Percentiles rank a stretch among this genome's conserved stretches.
phyloP scores from a whole-genome alignment of 2,113 vertebrate species.

The Mionectes macconnelli region DNA sequence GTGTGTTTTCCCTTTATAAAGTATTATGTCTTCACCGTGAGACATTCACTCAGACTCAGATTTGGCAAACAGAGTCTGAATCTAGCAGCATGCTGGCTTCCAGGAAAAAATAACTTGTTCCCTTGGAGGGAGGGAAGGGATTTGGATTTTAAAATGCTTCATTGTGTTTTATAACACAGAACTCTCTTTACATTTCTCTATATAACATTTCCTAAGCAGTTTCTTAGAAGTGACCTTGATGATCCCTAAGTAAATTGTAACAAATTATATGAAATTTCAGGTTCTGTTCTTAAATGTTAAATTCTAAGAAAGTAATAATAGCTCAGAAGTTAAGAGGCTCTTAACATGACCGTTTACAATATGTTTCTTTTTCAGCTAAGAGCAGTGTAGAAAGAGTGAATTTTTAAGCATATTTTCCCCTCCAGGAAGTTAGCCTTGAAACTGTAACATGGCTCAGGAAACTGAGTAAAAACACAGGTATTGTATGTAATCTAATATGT shows the following conservation, averaged over 20 bases:
- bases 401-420: background rate
- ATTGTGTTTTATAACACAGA: background rate
- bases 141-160: conserved; percentile 1
- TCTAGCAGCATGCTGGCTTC: background rate
- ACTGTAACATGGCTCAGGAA: background rate
- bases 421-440: background rate
- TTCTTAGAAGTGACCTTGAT: background rate
- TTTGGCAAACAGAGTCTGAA: conserved; percentile 23
- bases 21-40: conserved; percentile 11
- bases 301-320: background rate
- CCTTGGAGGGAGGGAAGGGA: background rate
- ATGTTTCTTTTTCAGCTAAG: background rate
- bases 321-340: background rate
- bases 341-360: background rate
- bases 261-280: background rate
- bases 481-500: background rate
- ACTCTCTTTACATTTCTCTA: background rate
- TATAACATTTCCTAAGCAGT: background rate
- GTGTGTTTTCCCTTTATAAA: conserved; percentile 20
- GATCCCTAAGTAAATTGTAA: background rate
- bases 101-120: conserved; percentile 32
- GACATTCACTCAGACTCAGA: background rate
- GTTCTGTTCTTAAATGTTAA: background rate
- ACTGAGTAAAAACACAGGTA: background rate
- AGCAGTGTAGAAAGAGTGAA: background rate